Conservation (phyloP, 2,113 vertebrate genomes). For the Peromyscus californicus region DNA sequence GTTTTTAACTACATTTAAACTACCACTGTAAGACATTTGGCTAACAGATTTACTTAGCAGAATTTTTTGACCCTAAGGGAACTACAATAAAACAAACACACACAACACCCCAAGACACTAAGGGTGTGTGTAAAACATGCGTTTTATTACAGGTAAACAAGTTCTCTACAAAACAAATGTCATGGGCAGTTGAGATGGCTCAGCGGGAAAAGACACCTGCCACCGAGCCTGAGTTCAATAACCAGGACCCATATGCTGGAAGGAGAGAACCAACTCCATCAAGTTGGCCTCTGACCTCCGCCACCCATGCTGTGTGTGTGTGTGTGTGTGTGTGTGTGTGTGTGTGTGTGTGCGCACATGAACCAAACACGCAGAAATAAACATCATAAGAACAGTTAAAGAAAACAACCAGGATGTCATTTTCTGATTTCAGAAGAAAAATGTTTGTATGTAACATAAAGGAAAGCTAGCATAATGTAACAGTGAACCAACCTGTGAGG, state of each 20-base stretch:
- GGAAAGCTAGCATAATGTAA: not conserved
- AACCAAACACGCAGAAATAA: not conserved
- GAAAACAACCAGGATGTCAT: conserved; percentile 2
- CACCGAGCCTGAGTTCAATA: not conserved
- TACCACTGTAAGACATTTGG: not conserved
- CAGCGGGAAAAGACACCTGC: not conserved
- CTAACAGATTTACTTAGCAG: conserved; percentile 8
- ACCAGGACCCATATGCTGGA: not conserved
- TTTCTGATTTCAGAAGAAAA: conserved; percentile 5
- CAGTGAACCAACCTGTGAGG: not conserved
- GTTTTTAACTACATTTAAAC: not conserved
- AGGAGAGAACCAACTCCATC: not conserved
- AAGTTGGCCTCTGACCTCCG: not conserved
- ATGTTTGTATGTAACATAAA: conserved; percentile 17
- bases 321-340: too few species aligned
- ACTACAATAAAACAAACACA: not conserved
- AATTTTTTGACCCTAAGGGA: not conserved
- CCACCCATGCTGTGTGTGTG: not conserved
- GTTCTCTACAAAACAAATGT: not conserved
- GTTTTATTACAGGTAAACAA: conserved; percentile 15
- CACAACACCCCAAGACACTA: not conserved
- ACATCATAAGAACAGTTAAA: not conserved
- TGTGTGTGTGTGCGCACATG: not conserved
- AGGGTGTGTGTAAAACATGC: not conserved
- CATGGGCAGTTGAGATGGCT: too few species aligned